Base-by-base conservation (phyloP, 2,113 vertebrate species). In the Cettia cetti region DNA sequence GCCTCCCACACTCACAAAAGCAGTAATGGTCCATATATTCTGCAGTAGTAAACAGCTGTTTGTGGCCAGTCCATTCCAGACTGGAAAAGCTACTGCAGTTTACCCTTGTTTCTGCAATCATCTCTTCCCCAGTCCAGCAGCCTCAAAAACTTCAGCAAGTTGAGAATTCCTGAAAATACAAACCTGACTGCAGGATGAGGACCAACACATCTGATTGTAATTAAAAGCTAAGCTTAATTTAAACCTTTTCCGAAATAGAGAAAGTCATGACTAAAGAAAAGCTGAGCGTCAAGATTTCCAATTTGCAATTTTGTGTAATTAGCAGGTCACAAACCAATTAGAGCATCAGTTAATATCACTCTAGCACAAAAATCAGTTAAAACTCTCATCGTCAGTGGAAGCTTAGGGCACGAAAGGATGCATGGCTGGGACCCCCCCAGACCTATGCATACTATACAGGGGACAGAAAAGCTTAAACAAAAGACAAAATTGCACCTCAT, bases 401-500 rank as follows among this genome's bases (percentile, higher is more conserved):
- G 79, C 77, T 89, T 30, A 71, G 92, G 61, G 69, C 61, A 77
- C 5, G 19, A 59, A 94, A 93, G 57, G 90, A 93, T 84, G 90
- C 86, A 61, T 6, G 35, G 69, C 20, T 86, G 72, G 76, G 49
- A 40, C 47, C 31, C 19, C 22, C 17, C 18, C 71, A 80, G 63
- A 82, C 59, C 68, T 71, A 53, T 13, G 35, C 60, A 49, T n/a
- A 57, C 35, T 68, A 37, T 9, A 61, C 0, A 75, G 21, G 59
- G 63, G 72, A 75, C 60, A 83, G 53, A 88, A 86, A 74, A 80
- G 47, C 61, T 84, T 24, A 52, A 86, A 81, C 57, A 64, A 68
- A 86, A 86, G 86, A 87, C 65, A 92, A 69, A 93, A 84, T 81
- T 92, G 89, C 45, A 95, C 50, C 69, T 79, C 64, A 95, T 78